Evolutionary conservation across 1,140 invertebrate genomes (phyloP), one percentile per base, ranked within the genome.

Genomic region (Choristoneura fumiferana): DNA sequence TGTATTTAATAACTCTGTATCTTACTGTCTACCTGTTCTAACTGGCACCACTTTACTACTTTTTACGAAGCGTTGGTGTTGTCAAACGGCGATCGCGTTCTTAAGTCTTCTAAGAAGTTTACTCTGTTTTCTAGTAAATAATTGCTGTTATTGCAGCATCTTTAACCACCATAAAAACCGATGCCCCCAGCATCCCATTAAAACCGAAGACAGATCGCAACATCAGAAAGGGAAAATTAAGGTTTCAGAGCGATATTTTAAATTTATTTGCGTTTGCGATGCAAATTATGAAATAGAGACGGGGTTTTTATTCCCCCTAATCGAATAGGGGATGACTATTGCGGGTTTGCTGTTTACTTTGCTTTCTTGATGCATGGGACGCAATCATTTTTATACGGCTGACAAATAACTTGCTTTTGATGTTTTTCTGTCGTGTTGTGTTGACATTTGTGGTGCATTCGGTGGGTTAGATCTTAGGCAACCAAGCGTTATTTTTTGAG

Each of bases 261-360:
- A 83, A 85, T 87, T 84, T 84, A 85, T 87, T 87, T 85, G 74
- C 81, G 70, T 80, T 78, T 81, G 72, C 80, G 67, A 87, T 87
- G 84, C 82, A 87, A 87, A 83, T 87, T 87, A 82, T 78, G 81
- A 83, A 84, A 87, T 82, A 80, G 80, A 83, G 78, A 76, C 71
- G 77, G 76, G 71, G 70, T 55, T 74, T 73, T 74, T 74, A 76
- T 79, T 78, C 73, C 62, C 63, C 68, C 65, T 80, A 81, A 80
- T 83, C 79, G 76, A 81, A 80, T 77, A 72, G 72, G 80, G 79
- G 77, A 75, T 29, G 67, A 60, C 59, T 57, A 78, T 84, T 84
- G 81, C 45, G 58, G 49, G 22, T 2, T 3, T 34, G 65, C 58
- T 72, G 68, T 73, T 76, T 75, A 57, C 69, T 63, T 66, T 72